Percentiles rank a stretch among this genome's conserved stretches.
Conservation (phyloP, 2,888 invertebrate genomes). For the Coelogynopora nodosa region DNA sequence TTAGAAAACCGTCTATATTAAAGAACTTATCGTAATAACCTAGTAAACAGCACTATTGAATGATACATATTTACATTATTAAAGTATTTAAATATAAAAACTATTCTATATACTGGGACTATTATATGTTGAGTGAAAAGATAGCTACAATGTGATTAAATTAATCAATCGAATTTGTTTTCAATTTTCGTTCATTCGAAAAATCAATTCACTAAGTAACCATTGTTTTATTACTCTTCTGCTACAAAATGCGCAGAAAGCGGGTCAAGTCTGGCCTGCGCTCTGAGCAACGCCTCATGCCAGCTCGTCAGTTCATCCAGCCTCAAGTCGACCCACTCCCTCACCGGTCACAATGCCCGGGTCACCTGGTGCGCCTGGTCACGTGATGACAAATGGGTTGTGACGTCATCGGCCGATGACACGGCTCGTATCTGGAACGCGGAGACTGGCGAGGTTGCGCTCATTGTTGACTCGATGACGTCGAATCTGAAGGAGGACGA, state of each 20-base stretch:
- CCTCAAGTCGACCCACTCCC: neutral
- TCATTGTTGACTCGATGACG: conserved; percentile 36
- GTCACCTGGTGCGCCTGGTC: conserved; percentile 55
- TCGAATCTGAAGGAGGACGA: conserved; percentile 32
- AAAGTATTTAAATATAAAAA: too few species aligned
- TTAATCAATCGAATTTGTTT: too few species aligned
- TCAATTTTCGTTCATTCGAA: too few species aligned
- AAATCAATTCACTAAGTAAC: neutral
- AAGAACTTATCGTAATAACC: too few species aligned
- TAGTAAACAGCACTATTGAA: too few species aligned
- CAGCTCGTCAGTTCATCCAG: conserved; percentile 51
- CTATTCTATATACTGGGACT: too few species aligned
- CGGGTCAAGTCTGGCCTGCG: conserved; percentile 55
- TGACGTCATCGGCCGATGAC: conserved; percentile 58
- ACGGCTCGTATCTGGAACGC: conserved; percentile 55
- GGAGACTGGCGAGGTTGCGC: conserved; percentile 42
- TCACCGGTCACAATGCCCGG: conserved; percentile 55
- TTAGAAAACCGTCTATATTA: too few species aligned
- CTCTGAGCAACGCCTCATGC: conserved; percentile 55
- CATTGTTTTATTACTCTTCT: neutral
- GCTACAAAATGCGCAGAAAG: too few species aligned
- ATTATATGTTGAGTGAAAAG: too few species aligned
- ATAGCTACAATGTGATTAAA: too few species aligned
- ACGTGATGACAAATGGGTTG: conserved; percentile 52
- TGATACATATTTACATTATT: too few species aligned